Base-by-base conservation (phyloP, 2,113 vertebrate genomes). In the Stictonetta naevosa region DNA sequence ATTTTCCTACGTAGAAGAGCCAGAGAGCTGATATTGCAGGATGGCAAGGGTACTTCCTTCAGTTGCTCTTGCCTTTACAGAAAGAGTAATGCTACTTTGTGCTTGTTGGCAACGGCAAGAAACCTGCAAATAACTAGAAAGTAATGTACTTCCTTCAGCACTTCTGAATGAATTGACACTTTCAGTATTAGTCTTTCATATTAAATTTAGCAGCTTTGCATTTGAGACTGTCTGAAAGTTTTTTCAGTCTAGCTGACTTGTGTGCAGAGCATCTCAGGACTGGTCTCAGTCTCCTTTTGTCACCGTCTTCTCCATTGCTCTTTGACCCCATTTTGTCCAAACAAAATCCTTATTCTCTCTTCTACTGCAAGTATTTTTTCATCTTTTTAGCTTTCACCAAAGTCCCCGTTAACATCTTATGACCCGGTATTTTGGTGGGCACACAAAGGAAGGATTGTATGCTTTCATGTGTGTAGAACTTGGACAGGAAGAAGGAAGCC, bases 361-460 rank as follows among this genome's bases (percentile, higher is more conserved):
- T 78, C 29, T 90, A 3, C 25, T 67, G 10, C 34, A 26, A 73
- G 10, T 59, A 15, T 38, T 84, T 55, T 69, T 83, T 66, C 3
- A 23, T 55, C 46, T 19, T 56, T 40, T 74, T 75, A 26, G 9
- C 53, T 84, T 93, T 83, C 21, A 28, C 36, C 6, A 1, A 44
- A 76, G 52, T 63, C 58, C 29, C 80, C 0, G 0, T 18, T 74
- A 19, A 33, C 72, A 36, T 20, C 6, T 78, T 6, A 7, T 13
- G 38, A 48, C 28, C 14, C 36, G 18, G 3, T 34, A 28, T 93
- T 40, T 88, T 68, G 36, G 17, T 85, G 50, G n/a, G 53, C 25
- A 23, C 12, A 13, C 5, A 33, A 26, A 82, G 64, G 59, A 83
- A 64, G 22, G 28, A 9, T 22, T 88, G 18, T 82, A 3, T 20